Evolutionary conservation across 2,113 vertebrate species (phyloP).

Genomic region (Clarias gariepinus): DNA sequence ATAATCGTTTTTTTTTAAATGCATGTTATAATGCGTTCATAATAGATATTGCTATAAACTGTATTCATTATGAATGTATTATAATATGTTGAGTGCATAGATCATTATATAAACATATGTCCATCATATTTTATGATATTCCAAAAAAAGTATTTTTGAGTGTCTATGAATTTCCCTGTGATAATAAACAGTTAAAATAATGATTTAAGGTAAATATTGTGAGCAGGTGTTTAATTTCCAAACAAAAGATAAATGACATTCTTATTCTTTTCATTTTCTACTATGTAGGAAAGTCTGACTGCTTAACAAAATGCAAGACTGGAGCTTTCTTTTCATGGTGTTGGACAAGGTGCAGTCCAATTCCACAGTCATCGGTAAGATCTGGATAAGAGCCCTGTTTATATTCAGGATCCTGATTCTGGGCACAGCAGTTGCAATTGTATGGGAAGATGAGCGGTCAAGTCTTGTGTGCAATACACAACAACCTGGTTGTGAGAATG

Average conservation of each 20-base stretch:
- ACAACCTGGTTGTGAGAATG: conserved; percentile 81
- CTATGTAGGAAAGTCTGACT: conserved; percentile 1
- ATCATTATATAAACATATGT: no score
- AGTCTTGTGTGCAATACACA: conserved; percentile 77
- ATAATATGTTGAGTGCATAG: neutral
- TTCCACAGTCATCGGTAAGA: conserved; percentile 78
- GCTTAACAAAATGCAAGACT: conserved; percentile 73
- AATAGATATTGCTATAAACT: neutral
- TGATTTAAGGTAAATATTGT: neutral
- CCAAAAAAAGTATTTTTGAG: no score
- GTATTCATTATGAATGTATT: neutral
- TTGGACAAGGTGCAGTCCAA: conserved; percentile 79
- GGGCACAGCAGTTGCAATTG: conserved; percentile 74
- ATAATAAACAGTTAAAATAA: neutral
- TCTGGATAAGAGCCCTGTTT: conserved; percentile 82
- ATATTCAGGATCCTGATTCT: conserved; percentile 81
- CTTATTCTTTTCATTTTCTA: neutral
- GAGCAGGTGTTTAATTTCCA: neutral
- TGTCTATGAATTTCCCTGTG: no score
- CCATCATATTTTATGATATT: no score
- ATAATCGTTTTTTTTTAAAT: neutral
- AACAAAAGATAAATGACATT: neutral
- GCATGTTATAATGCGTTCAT: no score
- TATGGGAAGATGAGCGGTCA: conserved; percentile 81
- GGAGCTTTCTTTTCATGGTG: conserved; percentile 72